Base-by-base conservation (phyloP, 2,888 invertebrate species). In the Eilema sororculum region DNA sequence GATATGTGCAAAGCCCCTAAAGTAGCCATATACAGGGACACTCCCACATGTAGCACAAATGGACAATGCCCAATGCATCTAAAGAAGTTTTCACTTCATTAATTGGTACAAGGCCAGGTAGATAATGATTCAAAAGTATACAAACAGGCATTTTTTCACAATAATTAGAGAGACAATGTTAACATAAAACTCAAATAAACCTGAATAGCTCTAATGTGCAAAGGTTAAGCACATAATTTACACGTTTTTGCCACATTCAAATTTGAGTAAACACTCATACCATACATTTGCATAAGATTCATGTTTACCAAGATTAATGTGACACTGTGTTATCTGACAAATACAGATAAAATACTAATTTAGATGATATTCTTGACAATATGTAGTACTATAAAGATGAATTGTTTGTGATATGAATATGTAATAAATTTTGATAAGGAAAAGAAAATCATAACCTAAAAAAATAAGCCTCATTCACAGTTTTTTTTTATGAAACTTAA, bases 191-290 rank as follows among this genome's bases (percentile, higher is more conserved):
- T 25, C 25, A 58, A 58, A 30, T n/a, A 30, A 28, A 8, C 22
- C n/a, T 5, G 8, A 56, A 30, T 12, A 28, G 12, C 41, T 62
- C 22, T 22, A 65, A 61, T 5, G 64, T 52, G 2, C 64, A 65
- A 52, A 65, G 64, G 64, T 65, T 52, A 30, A 13, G 13, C 6
- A 28, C 8, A n/a, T 30, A 65, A 56, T 65, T 65, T 28, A 41
- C 28, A 64, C 20, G 20, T 65, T 52, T 52, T 65, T 52, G 28
- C 22, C 52, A 28, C 12, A 30, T 28, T 28, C n/a, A 8, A 0
- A 22, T 65, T 56, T 30, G 22, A 9, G 52, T 30, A 28, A 65
- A 65, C 22, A 64, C 10, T 46, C 8, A 22, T n/a, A n/a, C n/a
- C n/a, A n/a, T n/a, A n/a, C 12, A 60, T 25, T 13, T 24, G 22